phyloP scores from a whole-genome alignment of 2,113 vertebrate species.

The Acrocephalus arundinaceus region DNA sequence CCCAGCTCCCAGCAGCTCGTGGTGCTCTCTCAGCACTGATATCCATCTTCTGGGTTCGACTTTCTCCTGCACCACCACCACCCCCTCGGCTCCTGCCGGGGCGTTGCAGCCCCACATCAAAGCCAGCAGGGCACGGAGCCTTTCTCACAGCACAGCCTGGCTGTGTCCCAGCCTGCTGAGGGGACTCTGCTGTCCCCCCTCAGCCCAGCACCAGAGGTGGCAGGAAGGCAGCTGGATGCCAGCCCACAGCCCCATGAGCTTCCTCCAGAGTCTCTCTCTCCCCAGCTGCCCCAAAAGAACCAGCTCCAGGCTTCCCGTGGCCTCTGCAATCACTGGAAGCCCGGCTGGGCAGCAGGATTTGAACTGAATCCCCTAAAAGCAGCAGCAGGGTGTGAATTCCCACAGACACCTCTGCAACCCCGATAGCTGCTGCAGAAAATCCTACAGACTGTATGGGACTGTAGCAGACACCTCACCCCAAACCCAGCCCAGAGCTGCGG shows the following conservation, averaged over 20 bases:
- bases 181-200: background rate
- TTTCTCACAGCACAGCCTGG: background rate
- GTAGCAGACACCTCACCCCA: accelerated
- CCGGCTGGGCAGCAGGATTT: background rate
- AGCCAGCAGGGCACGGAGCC: background rate
- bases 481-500: background rate
- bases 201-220: background rate
- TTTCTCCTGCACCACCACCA: background rate
- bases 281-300: accelerated
- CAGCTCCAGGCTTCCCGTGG: background rate
- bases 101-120: background rate
- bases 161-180: accelerated
- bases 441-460: accelerated
- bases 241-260: background rate
- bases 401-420: accelerated
- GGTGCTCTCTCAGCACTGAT: background rate
- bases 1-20: background rate
- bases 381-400: accelerated
- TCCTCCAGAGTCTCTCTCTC: background rate
- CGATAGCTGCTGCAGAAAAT: background rate
- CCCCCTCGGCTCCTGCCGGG: background rate
- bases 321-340: background rate
- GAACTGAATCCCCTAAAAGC: accelerated
- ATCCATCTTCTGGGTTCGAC: background rate
- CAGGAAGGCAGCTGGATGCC: background rate